Evolutionary conservation across 2,797 vertebrate genomes (phyloP).

Genomic region (Champsocephalus gunnari): DNA sequence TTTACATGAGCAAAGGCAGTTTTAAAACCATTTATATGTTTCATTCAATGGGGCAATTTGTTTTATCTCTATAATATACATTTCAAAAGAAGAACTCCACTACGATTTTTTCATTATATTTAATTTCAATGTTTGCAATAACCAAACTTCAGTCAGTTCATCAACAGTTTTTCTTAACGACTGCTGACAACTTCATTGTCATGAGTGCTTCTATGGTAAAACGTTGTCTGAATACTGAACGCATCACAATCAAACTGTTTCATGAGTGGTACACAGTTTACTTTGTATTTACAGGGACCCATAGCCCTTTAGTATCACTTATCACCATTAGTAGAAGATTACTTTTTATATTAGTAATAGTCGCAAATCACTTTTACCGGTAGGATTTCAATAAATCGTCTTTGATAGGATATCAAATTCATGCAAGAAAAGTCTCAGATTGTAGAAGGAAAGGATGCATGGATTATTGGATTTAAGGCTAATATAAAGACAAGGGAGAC

Average conservation of each 20-base stretch:
- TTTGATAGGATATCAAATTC: slow-evolving; percentile 35
- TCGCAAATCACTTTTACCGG: slow-evolving; percentile 31
- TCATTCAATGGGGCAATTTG: slow-evolving; percentile 41
- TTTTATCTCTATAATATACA: slow-evolving; percentile 50
- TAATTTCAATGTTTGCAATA: slow-evolving; percentile 54
- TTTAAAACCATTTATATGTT: slow-evolving; percentile 52
- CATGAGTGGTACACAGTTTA: slow-evolving; percentile 44
- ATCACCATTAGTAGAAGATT: slow-evolving; percentile 28
- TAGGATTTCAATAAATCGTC: slow-evolving; percentile 33
- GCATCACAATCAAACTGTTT: slow-evolving; percentile 50
- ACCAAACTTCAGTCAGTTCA: slow-evolving; percentile 58
- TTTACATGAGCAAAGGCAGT: slow-evolving; percentile 47
- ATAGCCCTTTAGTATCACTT: slow-evolving; percentile 39
- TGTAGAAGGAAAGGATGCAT: slow-evolving; percentile 16
- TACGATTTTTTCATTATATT: slow-evolving; percentile 46
- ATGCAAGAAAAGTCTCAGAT: slow-evolving; percentile 24
- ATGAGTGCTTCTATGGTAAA: slow-evolving; percentile 47
- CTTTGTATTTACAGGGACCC: slow-evolving; percentile 37
- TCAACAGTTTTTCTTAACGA: slow-evolving; percentile 41
- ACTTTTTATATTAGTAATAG: slow-evolving; percentile 28
- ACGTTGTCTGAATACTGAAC: slow-evolving; percentile 34
- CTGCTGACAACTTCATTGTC: slow-evolving; percentile 57
- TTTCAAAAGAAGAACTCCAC: slow-evolving; percentile 36
- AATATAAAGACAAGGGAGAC: slow-evolving; percentile 21
- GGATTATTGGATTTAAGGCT: slow-evolving; percentile 31